Evolutionary conservation across 2,797 vertebrate genomes (phyloP), one percentile per base, ranked within the genome.

Genomic region (Sebastiscus albofasciatus): DNA sequence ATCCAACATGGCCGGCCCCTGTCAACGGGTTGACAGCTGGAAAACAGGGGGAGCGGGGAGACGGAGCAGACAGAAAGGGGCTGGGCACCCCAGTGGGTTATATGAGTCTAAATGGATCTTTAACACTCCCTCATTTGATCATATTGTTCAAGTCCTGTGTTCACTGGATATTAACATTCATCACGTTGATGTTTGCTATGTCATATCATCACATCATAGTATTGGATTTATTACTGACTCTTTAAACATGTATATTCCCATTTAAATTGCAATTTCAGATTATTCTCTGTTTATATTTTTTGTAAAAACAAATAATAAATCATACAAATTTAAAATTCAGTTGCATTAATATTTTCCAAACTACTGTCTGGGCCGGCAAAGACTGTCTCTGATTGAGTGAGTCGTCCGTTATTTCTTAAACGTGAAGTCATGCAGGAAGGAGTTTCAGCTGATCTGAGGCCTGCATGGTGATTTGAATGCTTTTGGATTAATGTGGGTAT

Each of bases 1-100:
- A 88, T 92, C 70, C 71, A 91, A 84, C 81, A 87, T 76, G 65
- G 61, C 29, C 33, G 74, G 69, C 56, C 66, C 54, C 80, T 88
- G 77, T 82, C 78, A 79, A 52, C 52, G 62, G 49, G 67, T 49
- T 89, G 82, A 88, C 76, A 78, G 61, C 77, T 66, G 33, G 68
- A 77, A 18, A 66, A 59, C 72, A 72, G 34, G 31, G 66, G 72
- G 36, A 68, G 22, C n/a, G 27, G 26, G 29, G 69, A 67, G 72
- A 60, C 18, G 12, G 36, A 56, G 67, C 26, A 52, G 76, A 81
- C 56, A 54, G 78, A 42, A 42, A 67, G 84, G 81, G 60, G 72
- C 65, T 65, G 62, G 69, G 22, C 12, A 68, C 46, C 74, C 39
- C 29, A 22, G 31, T 22, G 59, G 36, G 26, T 29, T 55, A 6